Evolutionary conservation across 2,888 invertebrate species (phyloP).

Genomic region (Lepidonotus clava): DNA sequence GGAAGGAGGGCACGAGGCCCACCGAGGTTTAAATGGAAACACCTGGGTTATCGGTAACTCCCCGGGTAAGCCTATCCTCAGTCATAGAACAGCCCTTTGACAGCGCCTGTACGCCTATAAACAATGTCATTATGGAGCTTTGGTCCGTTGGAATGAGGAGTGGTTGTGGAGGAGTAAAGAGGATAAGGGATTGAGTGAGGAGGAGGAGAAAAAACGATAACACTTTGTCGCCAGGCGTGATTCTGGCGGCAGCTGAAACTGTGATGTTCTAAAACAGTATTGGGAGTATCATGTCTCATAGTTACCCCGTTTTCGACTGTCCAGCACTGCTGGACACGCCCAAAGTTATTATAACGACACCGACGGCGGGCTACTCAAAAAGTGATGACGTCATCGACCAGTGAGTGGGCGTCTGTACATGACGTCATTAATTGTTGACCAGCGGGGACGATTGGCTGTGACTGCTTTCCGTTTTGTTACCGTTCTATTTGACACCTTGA

Average conservation of each 20-base stretch:
- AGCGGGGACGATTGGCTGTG: background rate
- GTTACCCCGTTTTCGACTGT: no score
- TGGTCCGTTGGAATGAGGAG: no score
- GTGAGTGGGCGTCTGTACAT: background rate
- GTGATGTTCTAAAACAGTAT: slow-evolving; percentile 43
- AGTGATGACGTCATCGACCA: background rate
- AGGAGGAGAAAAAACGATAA: background rate
- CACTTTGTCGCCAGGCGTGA: background rate
- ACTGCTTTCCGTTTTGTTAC: background rate
- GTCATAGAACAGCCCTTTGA: background rate
- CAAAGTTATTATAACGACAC: background rate
- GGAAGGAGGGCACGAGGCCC: no score
- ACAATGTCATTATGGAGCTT: background rate
- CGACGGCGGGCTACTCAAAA: background rate
- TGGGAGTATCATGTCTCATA: background rate
- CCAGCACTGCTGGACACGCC: no score
- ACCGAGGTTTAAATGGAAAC: background rate
- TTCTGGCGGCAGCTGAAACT: background rate
- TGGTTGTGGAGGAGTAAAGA: no score
- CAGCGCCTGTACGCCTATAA: background rate
- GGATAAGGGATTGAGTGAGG: no score
- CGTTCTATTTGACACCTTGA: no score
- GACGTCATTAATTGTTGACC: background rate
- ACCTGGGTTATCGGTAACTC: background rate
- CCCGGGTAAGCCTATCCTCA: background rate